phyloP scores from a whole-genome alignment of 1,140 invertebrate species.

The Zaprionus lachaisei region DNA sequence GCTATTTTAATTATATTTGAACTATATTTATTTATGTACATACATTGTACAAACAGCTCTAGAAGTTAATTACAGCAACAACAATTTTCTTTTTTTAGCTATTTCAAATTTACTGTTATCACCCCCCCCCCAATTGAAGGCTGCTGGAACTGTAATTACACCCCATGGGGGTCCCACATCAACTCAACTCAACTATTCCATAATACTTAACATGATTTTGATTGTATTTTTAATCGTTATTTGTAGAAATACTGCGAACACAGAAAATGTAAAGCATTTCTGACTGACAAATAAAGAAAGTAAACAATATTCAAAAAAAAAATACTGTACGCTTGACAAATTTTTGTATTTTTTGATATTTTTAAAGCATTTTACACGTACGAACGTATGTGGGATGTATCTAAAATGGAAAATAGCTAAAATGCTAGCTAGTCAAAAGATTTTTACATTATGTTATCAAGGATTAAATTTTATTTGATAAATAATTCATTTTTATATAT shows the following conservation, averaged over 20 bases:
- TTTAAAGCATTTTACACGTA: too few species aligned
- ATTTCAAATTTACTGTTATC: conserved; percentile 33
- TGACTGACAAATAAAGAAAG: background rate
- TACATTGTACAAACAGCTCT: background rate
- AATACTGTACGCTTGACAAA: background rate
- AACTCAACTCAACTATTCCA: background rate
- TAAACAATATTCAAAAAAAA: conserved; percentile 1
- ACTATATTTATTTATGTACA: conserved; percentile 6
- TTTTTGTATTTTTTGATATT: background rate
- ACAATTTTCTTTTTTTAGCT: background rate
- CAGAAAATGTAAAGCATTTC: too few species aligned
- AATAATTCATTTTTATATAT: too few species aligned
- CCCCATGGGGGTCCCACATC: conserved; percentile 31
- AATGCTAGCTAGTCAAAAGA: too few species aligned
- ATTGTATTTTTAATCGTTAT: background rate
- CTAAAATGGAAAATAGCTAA: too few species aligned
- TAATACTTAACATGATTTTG: background rate
- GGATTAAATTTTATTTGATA: too few species aligned
- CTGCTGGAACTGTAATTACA: conserved; percentile 26
- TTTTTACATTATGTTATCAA: too few species aligned
- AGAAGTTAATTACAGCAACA: background rate
- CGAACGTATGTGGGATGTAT: too few species aligned
- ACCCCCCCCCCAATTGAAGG: conserved; percentile 41
- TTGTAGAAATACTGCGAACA: background rate
- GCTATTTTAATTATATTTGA: conserved; percentile 5